Evolutionary conservation across 2,113 vertebrate species (phyloP).

Genomic region (Nothoprocta pentlandii): DNA sequence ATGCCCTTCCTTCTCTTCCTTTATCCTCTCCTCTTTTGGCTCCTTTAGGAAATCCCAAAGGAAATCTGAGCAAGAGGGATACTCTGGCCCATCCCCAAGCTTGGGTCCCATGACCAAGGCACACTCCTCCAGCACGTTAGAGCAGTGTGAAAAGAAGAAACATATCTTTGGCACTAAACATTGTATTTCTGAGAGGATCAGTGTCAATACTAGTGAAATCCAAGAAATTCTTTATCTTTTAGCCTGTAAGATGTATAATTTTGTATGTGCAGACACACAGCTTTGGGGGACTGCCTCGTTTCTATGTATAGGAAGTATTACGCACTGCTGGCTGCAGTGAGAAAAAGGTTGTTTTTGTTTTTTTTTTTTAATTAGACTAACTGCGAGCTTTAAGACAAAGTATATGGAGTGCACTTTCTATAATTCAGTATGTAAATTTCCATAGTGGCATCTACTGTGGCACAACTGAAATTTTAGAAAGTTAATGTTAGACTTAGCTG

Average conservation of each 20-base stretch:
- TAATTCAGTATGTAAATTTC: background rate
- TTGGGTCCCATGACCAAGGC: background rate
- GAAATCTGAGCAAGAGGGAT: background rate
- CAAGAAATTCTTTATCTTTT: background rate
- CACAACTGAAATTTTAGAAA: background rate
- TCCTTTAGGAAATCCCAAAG: background rate
- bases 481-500: rapidly evolving
- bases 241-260: background rate
- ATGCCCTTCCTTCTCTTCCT: background rate
- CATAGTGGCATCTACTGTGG: background rate
- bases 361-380: background rate
- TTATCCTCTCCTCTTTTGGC: background rate
- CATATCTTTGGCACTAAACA: background rate
- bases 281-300: background rate
- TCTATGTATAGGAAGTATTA: background rate
- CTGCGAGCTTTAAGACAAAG: background rate
- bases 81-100: background rate
- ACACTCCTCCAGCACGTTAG: background rate
- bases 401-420: background rate
- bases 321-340: background rate
- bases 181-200: background rate
- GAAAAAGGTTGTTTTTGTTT: background rate
- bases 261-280: background rate
- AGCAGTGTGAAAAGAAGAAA: background rate
- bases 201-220: background rate